A percentile compares a stretch with the other conserved stretches of the same genome.
Evolutionary conservation across 2,113 vertebrate species (phyloP).

Genomic region (Rhegmatorhina hoffmannsi): DNA sequence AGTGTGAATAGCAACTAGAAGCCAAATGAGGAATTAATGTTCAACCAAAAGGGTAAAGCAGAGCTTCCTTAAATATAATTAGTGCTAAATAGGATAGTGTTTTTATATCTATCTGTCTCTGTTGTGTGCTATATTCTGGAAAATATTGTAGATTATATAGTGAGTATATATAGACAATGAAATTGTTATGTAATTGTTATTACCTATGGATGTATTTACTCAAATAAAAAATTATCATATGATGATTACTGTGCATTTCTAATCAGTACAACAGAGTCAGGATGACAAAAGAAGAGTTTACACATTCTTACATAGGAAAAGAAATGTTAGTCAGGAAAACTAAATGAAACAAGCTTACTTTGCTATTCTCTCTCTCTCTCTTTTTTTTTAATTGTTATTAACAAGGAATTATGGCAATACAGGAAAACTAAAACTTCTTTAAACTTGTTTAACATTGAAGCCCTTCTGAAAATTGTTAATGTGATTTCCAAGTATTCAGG

Average conservation of each 20-base stretch:
- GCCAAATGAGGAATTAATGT: background rate
- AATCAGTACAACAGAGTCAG: background rate
- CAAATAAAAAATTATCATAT: background rate
- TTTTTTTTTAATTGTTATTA: too few species aligned
- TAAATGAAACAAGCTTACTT: background rate
- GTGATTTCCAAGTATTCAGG: background rate
- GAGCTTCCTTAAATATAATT: background rate
- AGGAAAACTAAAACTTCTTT: background rate
- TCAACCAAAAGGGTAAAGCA: background rate
- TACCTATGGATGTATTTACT: background rate
- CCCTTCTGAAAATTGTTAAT: conserved; percentile 8
- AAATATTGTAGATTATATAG: background rate
- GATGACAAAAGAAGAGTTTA: background rate
- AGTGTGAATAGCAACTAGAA: background rate
- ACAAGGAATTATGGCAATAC: background rate
- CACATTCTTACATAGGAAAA: background rate
- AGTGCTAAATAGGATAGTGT: background rate
- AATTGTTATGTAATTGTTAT: background rate
- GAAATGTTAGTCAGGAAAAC: background rate
- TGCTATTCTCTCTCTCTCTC: background rate
- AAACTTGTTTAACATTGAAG: conserved; percentile 12
- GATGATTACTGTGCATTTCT: background rate
- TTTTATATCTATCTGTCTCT: background rate
- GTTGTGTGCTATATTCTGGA: background rate
- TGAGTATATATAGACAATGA: background rate